Conservation (phyloP, 2,797 vertebrate species). For the Adrianichthys oophorus region DNA sequence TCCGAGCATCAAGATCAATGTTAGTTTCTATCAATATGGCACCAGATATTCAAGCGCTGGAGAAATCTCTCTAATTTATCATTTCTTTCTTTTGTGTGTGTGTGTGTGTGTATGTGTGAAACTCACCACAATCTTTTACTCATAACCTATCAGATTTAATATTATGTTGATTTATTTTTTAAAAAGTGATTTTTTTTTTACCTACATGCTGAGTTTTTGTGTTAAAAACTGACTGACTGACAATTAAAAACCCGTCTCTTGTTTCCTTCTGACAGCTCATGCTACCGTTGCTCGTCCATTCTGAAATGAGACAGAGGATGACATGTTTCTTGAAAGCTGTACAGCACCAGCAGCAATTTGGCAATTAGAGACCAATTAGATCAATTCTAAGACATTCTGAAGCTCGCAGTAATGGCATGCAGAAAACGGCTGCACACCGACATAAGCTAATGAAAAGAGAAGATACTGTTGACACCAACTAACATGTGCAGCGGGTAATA, state of each 20-base stretch:
- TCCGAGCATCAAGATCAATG: slow-evolving; percentile 14
- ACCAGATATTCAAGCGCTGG: no score
- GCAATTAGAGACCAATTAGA: slow-evolving; percentile 2
- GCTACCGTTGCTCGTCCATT: not conserved
- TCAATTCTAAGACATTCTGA: not conserved
- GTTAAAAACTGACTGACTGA: not conserved
- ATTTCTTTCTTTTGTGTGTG: no score
- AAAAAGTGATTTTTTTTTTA: no score
- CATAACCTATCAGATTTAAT: no score
- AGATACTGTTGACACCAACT: not conserved
- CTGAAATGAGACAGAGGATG: not conserved
- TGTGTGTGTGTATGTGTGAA: no score
- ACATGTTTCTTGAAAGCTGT: not conserved
- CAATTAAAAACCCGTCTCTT: not conserved
- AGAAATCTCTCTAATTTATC: no score
- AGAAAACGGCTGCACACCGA: not conserved
- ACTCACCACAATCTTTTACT: no score
- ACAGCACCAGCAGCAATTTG: not conserved
- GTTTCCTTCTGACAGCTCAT: not conserved
- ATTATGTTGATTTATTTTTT: no score
- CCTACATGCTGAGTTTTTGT: no score
- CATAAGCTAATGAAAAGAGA: slow-evolving; percentile 7
- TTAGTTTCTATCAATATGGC: not conserved
- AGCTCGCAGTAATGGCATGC: not conserved
- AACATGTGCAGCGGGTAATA: not conserved